Evolutionary conservation across 2,797 vertebrate species (phyloP).

Genomic region (Tamandua tetradactyla): DNA sequence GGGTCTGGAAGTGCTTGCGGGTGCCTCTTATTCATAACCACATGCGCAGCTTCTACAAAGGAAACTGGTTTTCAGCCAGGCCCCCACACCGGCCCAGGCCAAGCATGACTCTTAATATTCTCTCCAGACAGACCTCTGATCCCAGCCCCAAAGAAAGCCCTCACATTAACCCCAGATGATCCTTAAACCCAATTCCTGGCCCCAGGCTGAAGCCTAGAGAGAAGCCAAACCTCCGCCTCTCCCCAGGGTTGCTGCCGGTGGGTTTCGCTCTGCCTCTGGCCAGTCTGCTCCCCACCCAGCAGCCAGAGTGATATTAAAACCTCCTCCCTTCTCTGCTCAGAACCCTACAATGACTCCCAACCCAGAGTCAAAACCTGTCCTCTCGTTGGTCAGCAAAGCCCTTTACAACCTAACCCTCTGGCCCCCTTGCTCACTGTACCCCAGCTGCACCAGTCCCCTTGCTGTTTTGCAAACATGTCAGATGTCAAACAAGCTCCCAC

Average conservation of each 20-base stretch:
- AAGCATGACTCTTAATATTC: slow-evolving; percentile 42
- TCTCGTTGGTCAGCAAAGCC: not conserved
- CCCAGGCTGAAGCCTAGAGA: not conserved
- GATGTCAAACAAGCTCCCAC: not conserved
- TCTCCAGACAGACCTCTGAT: slow-evolving; percentile 48
- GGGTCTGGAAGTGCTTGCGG: not conserved
- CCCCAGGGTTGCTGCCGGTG: not conserved
- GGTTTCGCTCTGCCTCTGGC: not conserved
- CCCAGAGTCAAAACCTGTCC: not conserved
- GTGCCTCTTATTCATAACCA: slow-evolving; percentile 38
- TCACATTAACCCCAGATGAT: not conserved
- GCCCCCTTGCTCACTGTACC: not conserved
- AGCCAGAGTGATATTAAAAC: not conserved
- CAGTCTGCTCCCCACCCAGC: not conserved
- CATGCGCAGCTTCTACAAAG: slow-evolving; percentile 24
- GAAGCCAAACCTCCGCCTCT: not conserved
- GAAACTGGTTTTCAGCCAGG: slow-evolving; percentile 46
- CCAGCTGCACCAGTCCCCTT: not conserved
- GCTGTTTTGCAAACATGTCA: not conserved
- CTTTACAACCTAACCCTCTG: not conserved
- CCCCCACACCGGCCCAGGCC: not conserved
- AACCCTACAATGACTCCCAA: not conserved
- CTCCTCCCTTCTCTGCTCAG: not conserved
- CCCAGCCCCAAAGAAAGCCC: slow-evolving; percentile 18
- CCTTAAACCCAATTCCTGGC: not conserved